A percentile compares a stretch with the other conserved stretches of the same genome.
These are phyloP conservation scores for Catharus minimus DNA, from an alignment of 2,113 vertebrate genomes.

Conservation along the genomic window DNA sequence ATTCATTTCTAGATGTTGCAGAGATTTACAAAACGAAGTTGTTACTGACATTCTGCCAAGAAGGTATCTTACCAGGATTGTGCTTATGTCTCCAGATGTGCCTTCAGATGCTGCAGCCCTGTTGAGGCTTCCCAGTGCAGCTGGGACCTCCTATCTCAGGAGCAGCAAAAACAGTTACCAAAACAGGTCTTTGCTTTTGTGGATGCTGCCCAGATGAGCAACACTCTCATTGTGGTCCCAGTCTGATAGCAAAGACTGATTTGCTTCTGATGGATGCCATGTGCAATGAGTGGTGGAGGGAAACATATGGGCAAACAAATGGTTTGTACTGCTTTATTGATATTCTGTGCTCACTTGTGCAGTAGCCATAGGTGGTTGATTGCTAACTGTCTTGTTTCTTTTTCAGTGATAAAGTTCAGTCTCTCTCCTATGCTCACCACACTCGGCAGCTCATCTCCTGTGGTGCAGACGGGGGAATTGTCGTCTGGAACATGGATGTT, in stretches of 20 bases:
- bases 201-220: neutral
- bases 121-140: neutral
- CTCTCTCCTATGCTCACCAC: slow-evolving; percentile 92
- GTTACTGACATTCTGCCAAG: neutral
- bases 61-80: accelerated
- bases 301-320: neutral
- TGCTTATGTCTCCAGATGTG: neutral
- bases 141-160: neutral
- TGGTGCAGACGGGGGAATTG: slow-evolving; percentile 91
- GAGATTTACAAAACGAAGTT: neutral
- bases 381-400: slow-evolving; percentile 14
- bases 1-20: neutral
- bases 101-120: neutral
- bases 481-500: slow-evolving; percentile 99
- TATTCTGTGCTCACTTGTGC: neutral
- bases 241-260: neutral
- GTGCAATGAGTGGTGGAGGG: neutral
- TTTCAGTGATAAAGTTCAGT: slow-evolving; percentile 91
- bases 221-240: neutral
- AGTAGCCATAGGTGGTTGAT: neutral
- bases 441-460: slow-evolving; percentile 97
- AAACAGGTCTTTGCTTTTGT: neutral
- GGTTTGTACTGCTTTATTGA: neutral
- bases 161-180: neutral
- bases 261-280: neutral